These are phyloP conservation scores for Phoebastria nigripes DNA, from an alignment of 2,797 vertebrate species.

Conservation along the genomic window DNA sequence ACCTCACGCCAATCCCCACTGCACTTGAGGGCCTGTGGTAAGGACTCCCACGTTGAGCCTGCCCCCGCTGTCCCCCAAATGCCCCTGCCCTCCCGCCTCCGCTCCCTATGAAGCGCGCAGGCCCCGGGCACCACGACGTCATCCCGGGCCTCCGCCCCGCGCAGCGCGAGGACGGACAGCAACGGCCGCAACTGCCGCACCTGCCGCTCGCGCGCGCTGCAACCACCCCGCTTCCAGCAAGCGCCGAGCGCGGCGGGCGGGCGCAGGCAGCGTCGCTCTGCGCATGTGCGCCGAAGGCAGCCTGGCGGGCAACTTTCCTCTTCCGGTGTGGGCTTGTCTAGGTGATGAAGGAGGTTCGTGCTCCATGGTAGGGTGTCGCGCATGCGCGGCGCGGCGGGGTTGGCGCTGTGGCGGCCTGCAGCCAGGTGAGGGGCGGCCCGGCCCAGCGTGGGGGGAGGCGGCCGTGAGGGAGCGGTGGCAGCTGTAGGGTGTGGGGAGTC, in stretches of 20 bases:
- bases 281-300: not conserved
- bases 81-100: not conserved
- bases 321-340: no score
- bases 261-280: not conserved
- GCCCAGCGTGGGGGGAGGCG: fast-evolving
- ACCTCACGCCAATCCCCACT: not conserved
- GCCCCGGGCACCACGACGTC: no score
- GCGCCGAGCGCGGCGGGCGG: fast-evolving
- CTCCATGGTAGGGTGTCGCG: not conserved
- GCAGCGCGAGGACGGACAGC: fast-evolving
- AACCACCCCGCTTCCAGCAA: not conserved
- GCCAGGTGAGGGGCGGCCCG: not conserved
- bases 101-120: not conserved
- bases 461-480: not conserved
- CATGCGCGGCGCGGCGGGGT: not conserved
- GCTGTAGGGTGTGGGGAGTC: no score
- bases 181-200: fast-evolving
- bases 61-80: no score
- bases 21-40: not conserved
- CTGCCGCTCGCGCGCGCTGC: not conserved
- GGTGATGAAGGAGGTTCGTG: not conserved
- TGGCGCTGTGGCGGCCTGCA: not conserved
- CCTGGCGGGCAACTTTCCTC: fast-evolving
- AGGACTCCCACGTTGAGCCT: fast-evolving
- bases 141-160: fast-evolving